Evolutionary conservation across 2,113 vertebrate species (phyloP).

Genomic region (Chaetops frenatus): DNA sequence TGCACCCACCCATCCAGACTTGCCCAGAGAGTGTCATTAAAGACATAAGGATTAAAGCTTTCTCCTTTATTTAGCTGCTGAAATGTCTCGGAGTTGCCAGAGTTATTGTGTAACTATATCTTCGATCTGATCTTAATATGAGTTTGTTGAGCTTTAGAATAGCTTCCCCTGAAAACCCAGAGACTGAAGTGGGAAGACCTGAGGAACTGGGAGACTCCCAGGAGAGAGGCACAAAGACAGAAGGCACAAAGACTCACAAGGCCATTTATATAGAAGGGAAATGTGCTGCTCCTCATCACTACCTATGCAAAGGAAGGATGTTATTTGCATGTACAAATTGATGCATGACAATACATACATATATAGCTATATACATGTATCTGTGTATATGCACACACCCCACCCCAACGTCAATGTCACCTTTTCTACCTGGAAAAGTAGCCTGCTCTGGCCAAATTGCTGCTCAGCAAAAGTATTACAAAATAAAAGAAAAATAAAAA

Average conservation of each 20-base stretch:
- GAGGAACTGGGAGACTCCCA: neutral
- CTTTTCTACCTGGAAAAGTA: neutral
- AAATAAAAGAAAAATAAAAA: neutral
- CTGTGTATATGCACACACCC: neutral
- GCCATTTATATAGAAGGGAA: neutral
- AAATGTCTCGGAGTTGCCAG: neutral
- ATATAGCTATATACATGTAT: too few relatives aligned
- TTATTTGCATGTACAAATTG: neutral
- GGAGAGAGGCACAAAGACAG: neutral
- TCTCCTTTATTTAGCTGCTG: slow-evolving; percentile 5
- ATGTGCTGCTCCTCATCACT: neutral
- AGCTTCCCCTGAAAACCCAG: neutral
- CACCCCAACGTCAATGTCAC: neutral
- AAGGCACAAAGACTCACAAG: neutral
- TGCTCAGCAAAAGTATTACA: neutral
- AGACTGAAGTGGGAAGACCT: neutral
- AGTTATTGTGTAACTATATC: neutral
- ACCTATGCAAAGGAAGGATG: neutral
- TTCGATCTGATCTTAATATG: neutral
- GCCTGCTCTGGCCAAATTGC: neutral
- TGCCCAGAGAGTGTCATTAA: slow-evolving; percentile 4
- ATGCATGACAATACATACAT: neutral
- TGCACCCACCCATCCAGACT: slow-evolving; percentile 27
- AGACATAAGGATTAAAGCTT: slow-evolving; percentile 23
- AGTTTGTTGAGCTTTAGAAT: neutral